Evolutionary conservation across 2,888 invertebrate genomes (phyloP).

Genomic region (Polietes domitor): DNA sequence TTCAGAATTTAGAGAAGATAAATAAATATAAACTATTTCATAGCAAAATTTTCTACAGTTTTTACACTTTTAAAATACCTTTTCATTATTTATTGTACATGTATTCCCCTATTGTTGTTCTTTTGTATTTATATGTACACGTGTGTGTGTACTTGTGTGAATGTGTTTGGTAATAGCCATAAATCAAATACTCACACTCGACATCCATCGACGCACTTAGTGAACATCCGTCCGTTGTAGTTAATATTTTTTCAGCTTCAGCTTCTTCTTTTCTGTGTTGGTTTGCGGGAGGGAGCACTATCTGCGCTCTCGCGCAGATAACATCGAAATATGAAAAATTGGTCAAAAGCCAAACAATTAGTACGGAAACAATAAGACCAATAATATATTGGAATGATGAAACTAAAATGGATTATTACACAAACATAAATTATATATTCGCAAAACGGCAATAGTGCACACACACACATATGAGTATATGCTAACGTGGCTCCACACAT

Average conservation of each 20-base stretch:
- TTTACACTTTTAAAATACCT: background rate
- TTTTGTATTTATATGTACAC: background rate
- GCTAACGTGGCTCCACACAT: too few species aligned
- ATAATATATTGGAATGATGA: constrained; percentile 78
- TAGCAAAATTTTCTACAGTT: too few species aligned
- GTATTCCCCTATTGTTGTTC: background rate
- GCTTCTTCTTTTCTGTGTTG: too few species aligned
- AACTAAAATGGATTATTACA: constrained; percentile 80
- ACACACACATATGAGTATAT: too few species aligned
- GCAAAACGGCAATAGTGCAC: constrained; percentile 38
- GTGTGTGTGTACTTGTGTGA: too few species aligned
- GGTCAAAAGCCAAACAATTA: constrained; percentile 80
- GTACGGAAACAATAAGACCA: constrained; percentile 80
- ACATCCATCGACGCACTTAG: constrained; percentile 59
- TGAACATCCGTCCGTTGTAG: constrained; percentile 58
- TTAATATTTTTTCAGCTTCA: constrained; percentile 16
- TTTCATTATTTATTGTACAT: background rate
- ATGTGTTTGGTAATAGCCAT: background rate
- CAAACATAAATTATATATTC: constrained; percentile 77
- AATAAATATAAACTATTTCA: too few species aligned
- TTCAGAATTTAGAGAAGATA: too few species aligned
- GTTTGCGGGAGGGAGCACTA: background rate
- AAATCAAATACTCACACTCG: constrained; percentile 47
- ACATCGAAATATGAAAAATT: constrained; percentile 67
- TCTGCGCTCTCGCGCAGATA: background rate